These are phyloP conservation scores for Drosophila formosana DNA, from an alignment of 2,888 invertebrate species.

Conservation along the genomic window DNA sequence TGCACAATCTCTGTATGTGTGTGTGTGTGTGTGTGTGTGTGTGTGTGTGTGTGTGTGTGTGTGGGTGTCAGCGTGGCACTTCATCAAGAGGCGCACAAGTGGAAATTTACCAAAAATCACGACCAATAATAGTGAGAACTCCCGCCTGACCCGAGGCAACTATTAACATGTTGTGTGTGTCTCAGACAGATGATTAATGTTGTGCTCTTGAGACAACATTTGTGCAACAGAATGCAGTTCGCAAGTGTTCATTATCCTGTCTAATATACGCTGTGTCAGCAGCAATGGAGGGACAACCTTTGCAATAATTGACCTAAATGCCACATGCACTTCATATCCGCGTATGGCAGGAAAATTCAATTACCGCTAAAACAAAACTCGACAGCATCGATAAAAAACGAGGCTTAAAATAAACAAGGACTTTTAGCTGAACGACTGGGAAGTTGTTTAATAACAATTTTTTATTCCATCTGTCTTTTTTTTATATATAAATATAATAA, in stretches of 20 bases:
- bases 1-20: slow-evolving; percentile 20
- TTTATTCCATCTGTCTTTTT: too few species aligned
- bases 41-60: slow-evolving; percentile 24
- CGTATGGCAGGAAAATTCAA: slow-evolving; percentile 50
- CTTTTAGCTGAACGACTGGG: background rate
- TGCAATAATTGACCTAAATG: slow-evolving; percentile 37
- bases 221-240: slow-evolving; percentile 53
- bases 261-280: slow-evolving; percentile 33
- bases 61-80: slow-evolving; percentile 40
- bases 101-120: slow-evolving; percentile 71
- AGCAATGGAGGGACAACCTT: slow-evolving; percentile 13
- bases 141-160: slow-evolving; percentile 19
- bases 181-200: slow-evolving; percentile 62
- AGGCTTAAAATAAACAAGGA: slow-evolving; percentile 1
- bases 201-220: slow-evolving; percentile 21
- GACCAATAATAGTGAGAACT: slow-evolving; percentile 46
- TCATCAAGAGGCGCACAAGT: slow-evolving; percentile 62
- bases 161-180: slow-evolving; percentile 17
- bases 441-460: background rate
- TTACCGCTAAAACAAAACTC: slow-evolving; percentile 53
- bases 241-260: slow-evolving; percentile 53
- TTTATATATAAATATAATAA: too few species aligned
- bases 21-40: slow-evolving; percentile 25
- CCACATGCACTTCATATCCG: slow-evolving; percentile 18
- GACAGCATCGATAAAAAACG: slow-evolving; percentile 34